Conservation (phyloP, 2,888 invertebrate species). For the Sepioteuthis lessoniana region DNA sequence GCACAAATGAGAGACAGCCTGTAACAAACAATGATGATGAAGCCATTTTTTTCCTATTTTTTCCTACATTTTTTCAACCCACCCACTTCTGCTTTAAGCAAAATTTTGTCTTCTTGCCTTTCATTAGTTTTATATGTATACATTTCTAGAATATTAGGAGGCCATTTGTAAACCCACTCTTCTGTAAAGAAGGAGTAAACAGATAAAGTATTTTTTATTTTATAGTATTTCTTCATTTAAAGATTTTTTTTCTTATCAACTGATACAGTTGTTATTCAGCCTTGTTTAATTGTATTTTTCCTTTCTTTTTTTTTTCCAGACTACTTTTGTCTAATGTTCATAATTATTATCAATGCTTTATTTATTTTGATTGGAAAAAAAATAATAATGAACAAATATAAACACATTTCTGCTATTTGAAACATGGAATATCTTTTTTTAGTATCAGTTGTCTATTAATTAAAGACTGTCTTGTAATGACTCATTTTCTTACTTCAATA, state of each 20-base stretch:
- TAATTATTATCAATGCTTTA: not conserved
- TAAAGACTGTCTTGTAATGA: not conserved
- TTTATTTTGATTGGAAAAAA: not conserved
- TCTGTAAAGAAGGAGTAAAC: not conserved
- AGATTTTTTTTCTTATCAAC: not conserved
- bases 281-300: not conserved
- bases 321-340: not conserved
- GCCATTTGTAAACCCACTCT: not conserved
- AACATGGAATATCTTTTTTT: not conserved
- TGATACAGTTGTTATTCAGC: not conserved
- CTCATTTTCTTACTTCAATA: not conserved
- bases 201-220: not conserved
- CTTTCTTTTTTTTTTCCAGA: not conserved
- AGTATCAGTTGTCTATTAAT: not conserved
- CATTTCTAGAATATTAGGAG: not conserved
- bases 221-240: not conserved
- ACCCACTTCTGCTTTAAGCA: not conserved
- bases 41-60: not conserved
- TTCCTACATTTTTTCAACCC: not conserved
- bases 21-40: not conserved
- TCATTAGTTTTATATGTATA: not conserved
- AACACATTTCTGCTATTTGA: not conserved
- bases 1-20: not conserved
- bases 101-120: slow-evolving; percentile 33
- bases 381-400: not conserved